Evolutionary conservation across 1,140 invertebrate genomes (phyloP), one percentile per base, ranked within the genome.

Genomic region (Coptotermes formosanus): DNA sequence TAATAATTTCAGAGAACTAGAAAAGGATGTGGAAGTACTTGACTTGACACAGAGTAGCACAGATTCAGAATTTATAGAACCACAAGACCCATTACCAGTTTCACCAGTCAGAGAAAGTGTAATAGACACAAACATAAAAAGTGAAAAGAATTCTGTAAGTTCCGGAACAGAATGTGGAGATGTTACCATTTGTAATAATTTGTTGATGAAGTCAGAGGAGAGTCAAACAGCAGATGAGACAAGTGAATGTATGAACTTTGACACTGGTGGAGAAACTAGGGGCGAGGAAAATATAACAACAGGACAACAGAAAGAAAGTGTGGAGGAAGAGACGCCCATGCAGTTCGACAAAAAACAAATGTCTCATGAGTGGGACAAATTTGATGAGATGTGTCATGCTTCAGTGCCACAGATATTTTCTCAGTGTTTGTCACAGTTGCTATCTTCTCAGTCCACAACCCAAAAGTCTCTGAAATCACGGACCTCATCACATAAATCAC

Each of bases 241-340:
- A 38, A 38, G 38, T 38, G 38, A 38, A 38, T 38, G 38, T 38
- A 85, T 23, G 9, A 38, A 32, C 32, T 64, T 87, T 87, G 85
- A 89, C 86, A 90, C 89, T 86, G 89, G 90, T 52, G 89, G 89
- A 81, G 88, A 89, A 88, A 83, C 89, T 44, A 86, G 88, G 21
- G 88, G 25, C 52, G 12, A 64, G 45, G 45, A 48, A 12, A 48
- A 48, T 48, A 16, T 16, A 7, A 48, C 45, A 64, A 16, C 25
- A 64, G 19, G 19, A 64, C 59, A 64, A 23, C 14, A 64, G 59
- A 23, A 1, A 64, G 59, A 64, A 64, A 48, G 14, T 48, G 45
- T 16, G 14, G 45, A 48, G 45, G 59, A 64, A 21, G 59, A 64
- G 7, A 23, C 12, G 25, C 0, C 12, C 19, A 64, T 48, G 45